These are phyloP conservation scores for Alviniconcha marisindica DNA, from an alignment of 1,140 invertebrate species.

Conservation along the genomic window DNA sequence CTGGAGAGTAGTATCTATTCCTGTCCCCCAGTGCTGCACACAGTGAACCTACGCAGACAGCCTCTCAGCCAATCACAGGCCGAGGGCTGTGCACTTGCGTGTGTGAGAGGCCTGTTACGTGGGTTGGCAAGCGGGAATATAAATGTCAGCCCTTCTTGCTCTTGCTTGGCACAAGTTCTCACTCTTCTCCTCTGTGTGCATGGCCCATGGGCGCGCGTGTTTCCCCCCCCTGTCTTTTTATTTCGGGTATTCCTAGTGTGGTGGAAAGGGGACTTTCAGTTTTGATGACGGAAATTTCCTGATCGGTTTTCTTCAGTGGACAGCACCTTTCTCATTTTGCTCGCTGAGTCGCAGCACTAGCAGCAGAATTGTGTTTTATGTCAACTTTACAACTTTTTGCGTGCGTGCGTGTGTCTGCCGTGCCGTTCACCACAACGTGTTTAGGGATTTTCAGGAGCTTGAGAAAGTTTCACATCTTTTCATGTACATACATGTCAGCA, in stretches of 20 bases:
- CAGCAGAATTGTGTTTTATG: too few species aligned
- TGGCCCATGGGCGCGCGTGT: neutral
- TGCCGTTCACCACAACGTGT: too few species aligned
- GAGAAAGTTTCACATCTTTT: too few species aligned
- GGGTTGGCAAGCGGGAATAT: slow-evolving; percentile 28
- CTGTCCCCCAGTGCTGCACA: neutral
- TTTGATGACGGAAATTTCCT: neutral
- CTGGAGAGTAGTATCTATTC: too few species aligned
- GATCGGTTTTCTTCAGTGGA: too few species aligned
- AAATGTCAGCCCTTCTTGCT: neutral
- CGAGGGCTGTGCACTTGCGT: neutral
- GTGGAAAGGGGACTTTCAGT: slow-evolving; percentile 2
- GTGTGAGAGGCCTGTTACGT: slow-evolving; percentile 3
- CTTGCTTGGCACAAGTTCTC: neutral
- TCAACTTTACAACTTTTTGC: too few species aligned
- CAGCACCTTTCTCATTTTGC: too few species aligned
- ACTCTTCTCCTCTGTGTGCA: neutral
- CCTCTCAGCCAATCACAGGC: neutral
- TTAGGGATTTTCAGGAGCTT: too few species aligned
- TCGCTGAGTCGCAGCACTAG: too few species aligned
- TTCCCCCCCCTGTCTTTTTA: neutral
- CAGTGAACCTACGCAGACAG: slow-evolving; percentile 11
- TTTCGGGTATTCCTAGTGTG: neutral
- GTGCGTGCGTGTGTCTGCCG: too few species aligned
- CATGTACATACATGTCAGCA: too few species aligned